Evolutionary conservation across 2,888 invertebrate genomes (phyloP), one percentile per base, ranked within the genome.

Genomic region (Nomada ferruginata): DNA sequence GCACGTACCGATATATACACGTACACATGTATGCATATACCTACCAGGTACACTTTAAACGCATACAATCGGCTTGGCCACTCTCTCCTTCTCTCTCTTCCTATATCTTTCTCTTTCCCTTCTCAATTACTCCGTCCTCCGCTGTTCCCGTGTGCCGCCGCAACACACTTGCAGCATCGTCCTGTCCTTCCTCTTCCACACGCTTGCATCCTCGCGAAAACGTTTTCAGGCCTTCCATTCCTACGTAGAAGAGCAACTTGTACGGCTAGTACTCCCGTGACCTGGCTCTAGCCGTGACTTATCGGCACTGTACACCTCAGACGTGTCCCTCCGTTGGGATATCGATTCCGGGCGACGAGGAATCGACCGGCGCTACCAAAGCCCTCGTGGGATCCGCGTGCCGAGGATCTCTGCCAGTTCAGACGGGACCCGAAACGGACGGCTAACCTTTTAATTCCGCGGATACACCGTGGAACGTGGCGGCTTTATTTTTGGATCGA

Each of bases 271-370:
- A 84, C 88, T 73, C 86, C 79, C 78, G 83, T 78, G 78, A 85
- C 81, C 81, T 76, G 85, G 61, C 84, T 86, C 85, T 82, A 85
- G 79, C 83, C 90, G 91, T 91, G 91, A 92, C 92, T 91, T 92
- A 92, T 92, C 90, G 92, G 89, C 89, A 91, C 88, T 89, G 86
- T 86, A 87, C 89, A 89, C 89, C 88, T 91, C 63, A 65, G 76
- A 85, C 75, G 87, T 77, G 84, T 85, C 79, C 84, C 82, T 75
- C 47, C 79, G 76, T 72, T 63, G 63, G 36, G 20, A 60, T 76
- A 87, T 85, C 87, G 87, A 87, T 84, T 83, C 87, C 83, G 82
- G 78, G 79, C 76, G 78, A 85, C 79, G 85, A 75, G 71, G 74
- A 82, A 86, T 87, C 85, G 85, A 87, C 52, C 79, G 69, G 47